Evolutionary conservation across 2,797 vertebrate genomes (phyloP).

Genomic region (Dromococcyx pavoninus): DNA sequence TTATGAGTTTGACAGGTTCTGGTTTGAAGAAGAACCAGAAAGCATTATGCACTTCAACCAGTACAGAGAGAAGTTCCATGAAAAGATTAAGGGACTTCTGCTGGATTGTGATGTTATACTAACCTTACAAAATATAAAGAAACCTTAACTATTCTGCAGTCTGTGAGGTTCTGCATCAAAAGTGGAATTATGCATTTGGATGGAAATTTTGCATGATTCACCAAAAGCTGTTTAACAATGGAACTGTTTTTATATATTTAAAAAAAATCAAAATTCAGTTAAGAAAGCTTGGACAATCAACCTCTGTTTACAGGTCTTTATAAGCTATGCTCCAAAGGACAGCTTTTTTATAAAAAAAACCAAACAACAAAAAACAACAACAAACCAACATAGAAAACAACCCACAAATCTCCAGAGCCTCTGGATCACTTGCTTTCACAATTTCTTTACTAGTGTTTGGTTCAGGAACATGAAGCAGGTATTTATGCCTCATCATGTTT

Average conservation of each 20-base stretch:
- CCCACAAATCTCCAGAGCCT: conserved; percentile 35
- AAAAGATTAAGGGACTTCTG: conserved; percentile 85
- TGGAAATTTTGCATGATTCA: conserved; percentile 64
- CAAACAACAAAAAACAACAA: neutral
- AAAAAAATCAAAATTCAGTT: conserved; percentile 69
- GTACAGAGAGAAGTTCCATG: conserved; percentile 96
- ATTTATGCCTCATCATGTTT: conserved; percentile 37
- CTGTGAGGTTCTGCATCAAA: conserved; percentile 60
- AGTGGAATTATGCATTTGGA: conserved; percentile 57
- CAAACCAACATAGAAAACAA: neutral
- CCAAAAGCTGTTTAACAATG: conserved; percentile 35
- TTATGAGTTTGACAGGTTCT: conserved; percentile 97
- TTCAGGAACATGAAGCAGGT: conserved; percentile 51
- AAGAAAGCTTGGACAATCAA: conserved; percentile 81
- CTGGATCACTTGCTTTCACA: neutral
- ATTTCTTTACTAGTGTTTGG: conserved; percentile 28
- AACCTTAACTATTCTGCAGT: conserved; percentile 31
- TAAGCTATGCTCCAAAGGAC: conserved; percentile 76
- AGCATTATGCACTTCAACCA: conserved; percentile 99
- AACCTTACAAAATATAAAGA: conserved; percentile 67
- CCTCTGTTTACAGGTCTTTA: conserved; percentile 73
- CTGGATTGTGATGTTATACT: conserved; percentile 81
- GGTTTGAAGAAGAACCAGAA: conserved; percentile 93
- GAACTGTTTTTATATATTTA: conserved; percentile 30
- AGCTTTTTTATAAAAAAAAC: neutral